These are phyloP conservation scores for Hydropsyche betteni DNA, from an alignment of 2,888 invertebrate species.

Conservation along the genomic window DNA sequence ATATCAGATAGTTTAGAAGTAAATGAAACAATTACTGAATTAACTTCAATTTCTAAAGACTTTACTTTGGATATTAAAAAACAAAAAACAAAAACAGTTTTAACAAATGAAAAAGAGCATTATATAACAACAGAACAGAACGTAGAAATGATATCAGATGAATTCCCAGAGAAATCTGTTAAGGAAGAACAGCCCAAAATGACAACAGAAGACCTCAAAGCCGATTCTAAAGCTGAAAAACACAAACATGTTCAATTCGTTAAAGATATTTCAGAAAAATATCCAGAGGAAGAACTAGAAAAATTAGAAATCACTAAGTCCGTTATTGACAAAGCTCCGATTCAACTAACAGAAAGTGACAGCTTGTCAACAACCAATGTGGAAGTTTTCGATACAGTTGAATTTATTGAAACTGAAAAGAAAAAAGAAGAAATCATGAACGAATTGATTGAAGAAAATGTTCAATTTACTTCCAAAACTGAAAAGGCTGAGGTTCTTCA, in stretches of 20 bases:
- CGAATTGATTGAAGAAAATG: constrained; percentile 52
- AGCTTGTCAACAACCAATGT: constrained; percentile 35
- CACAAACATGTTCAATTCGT: constrained; percentile 58
- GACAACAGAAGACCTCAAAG: constrained; percentile 43
- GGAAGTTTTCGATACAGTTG: constrained; percentile 51
- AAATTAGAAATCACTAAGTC: neutral
- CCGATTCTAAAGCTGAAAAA: constrained; percentile 57
- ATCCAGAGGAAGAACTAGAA: constrained; percentile 55
- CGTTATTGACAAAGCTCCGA: constrained; percentile 43
- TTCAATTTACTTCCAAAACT: neutral
- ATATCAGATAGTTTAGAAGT: constrained; percentile 41
- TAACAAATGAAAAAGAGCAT: constrained; percentile 47
- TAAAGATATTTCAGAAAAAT: constrained; percentile 54
- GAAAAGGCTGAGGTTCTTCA: neutral
- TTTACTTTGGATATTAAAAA: constrained; percentile 43
- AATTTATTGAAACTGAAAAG: constrained; percentile 50
- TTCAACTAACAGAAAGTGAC: constrained; percentile 47
- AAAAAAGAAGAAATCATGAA: constrained; percentile 48
- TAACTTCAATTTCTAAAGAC: constrained; percentile 45
- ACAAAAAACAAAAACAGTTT: constrained; percentile 35
- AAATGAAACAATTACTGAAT: constrained; percentile 43
- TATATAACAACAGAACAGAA: constrained; percentile 49
- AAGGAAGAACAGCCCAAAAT: constrained; percentile 9
- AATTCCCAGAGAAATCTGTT: constrained; percentile 42
- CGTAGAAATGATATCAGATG: constrained; percentile 49